Evolutionary conservation across 2,797 vertebrate species (phyloP).

Genomic region (Brotogeris chrysoptera): DNA sequence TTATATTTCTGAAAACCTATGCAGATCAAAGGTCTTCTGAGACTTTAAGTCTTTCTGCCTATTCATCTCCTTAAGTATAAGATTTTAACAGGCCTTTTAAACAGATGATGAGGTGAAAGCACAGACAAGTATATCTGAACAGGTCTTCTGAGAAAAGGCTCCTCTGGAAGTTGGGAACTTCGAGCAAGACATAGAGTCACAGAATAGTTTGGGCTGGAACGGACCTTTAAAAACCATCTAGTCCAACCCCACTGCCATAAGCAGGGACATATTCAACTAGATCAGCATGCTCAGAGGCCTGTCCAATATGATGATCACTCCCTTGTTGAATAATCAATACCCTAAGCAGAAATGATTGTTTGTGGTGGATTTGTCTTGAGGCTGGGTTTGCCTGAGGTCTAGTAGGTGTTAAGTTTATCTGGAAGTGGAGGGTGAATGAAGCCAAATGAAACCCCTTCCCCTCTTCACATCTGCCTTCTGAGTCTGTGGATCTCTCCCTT

Average conservation of each 20-base stretch:
- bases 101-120: neutral
- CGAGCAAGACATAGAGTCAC: neutral
- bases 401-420: neutral
- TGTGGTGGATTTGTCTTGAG: neutral
- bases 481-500: neutral
- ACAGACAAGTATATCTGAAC: neutral
- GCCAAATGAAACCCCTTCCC: neutral
- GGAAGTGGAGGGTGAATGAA: neutral
- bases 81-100: neutral
- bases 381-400: neutral
- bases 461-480: neutral
- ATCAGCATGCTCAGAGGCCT: neutral
- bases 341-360: neutral
- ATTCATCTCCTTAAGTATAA: neutral
- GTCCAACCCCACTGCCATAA: neutral
- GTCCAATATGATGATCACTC: neutral
- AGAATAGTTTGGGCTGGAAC: neutral
- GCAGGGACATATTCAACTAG: neutral
- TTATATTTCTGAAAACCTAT: neutral
- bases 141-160: neutral
- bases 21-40: neutral
- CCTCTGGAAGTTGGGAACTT: neutral
- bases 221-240: neutral
- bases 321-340: neutral
- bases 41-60: neutral